Evolutionary conservation across 2,797 vertebrate genomes (phyloP), one percentile per base, ranked within the genome.

Genomic region (Pristis pectinata): DNA sequence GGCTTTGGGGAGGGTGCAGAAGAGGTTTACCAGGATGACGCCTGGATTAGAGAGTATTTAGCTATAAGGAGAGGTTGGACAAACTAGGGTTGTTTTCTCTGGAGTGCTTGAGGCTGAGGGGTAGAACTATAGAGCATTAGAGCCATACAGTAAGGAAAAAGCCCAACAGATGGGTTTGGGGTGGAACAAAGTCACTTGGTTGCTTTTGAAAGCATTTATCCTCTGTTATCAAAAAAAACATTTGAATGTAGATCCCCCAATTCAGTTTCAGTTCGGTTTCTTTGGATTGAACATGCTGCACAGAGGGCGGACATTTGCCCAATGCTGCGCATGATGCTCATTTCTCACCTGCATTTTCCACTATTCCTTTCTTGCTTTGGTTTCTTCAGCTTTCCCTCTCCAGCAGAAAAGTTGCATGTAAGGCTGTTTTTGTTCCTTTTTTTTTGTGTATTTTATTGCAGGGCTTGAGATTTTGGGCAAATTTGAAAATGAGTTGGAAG

Each of bases 401-500:
- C 17, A 37, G 15, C 37, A 3, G n/a, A 64, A 91, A 91, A 37
- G 17, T 53, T 41, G 87, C 22, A 15, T 37, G 5, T 89, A 37
- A 61, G 34, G 19, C 30, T 89, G 34, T 30, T 11, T 56, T 74
- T 74, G 22, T 74, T 77, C 19, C 0, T 44, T 22, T 3, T 22
- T 64, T 61, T 53, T 15, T 61, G 79, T 59, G 49, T n/a, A n/a
- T n/a, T n/a, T 76, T 22, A 94, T 95, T 3, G 93, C 44, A 99
- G 99, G 99, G 19, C 34, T 98, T 15, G 96, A 96, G 0, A 97
- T 98, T 13, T 96, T 99, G 96, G 96, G 3, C 10, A 17, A 80
- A 9, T 99, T 98, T 95, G 98, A 99, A 95, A 96, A 94, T n/a
- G 98, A 99, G 82, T 95, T 99, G 94, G 95, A 96, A 22, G 97